phyloP scores from a whole-genome alignment of 2,888 invertebrate species.

The Alloplasta piceator region DNA sequence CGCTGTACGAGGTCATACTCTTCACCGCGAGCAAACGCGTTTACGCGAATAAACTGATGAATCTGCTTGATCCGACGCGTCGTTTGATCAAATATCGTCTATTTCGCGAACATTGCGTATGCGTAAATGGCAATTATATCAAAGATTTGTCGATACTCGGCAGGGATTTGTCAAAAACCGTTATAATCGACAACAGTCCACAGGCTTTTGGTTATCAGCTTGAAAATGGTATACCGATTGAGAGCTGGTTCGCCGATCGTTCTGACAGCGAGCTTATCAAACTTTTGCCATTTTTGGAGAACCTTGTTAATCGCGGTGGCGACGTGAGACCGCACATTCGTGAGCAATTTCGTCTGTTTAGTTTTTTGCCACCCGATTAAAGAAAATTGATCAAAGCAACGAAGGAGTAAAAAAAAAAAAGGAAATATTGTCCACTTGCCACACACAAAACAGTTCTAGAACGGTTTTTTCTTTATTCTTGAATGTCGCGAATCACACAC shows the following conservation, averaged over 20 bases:
- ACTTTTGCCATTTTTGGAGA: constrained; percentile 95
- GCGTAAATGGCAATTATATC: constrained; percentile 97
- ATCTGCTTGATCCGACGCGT: constrained; percentile 94
- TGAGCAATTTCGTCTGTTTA: constrained; percentile 95
- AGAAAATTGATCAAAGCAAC: constrained; percentile 34
- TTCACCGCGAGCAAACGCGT: constrained; percentile 98
- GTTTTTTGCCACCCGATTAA: constrained; percentile 94
- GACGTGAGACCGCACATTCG: constrained; percentile 97
- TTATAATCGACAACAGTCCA: constrained; percentile 95
- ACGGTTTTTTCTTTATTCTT: not conserved
- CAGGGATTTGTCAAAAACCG: constrained; percentile 94
- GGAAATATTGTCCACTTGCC: too few species aligned
- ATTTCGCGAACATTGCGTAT: constrained; percentile 97
- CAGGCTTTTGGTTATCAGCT: constrained; percentile 97
- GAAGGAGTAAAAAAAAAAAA: not conserved
- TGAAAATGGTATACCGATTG: constrained; percentile 98
- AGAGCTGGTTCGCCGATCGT: constrained; percentile 98
- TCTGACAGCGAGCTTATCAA: constrained; percentile 95
- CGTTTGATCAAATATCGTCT: constrained; percentile 96
- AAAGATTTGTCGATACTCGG: constrained; percentile 97
- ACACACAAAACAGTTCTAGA: too few species aligned
- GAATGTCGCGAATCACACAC: constrained; percentile 12
- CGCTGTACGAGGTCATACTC: constrained; percentile 95
- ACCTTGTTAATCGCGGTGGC: constrained; percentile 92
- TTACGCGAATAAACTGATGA: constrained; percentile 96